Evolutionary conservation across 2,888 invertebrate species (phyloP).

Genomic region (Drosophila koepferae): DNA sequence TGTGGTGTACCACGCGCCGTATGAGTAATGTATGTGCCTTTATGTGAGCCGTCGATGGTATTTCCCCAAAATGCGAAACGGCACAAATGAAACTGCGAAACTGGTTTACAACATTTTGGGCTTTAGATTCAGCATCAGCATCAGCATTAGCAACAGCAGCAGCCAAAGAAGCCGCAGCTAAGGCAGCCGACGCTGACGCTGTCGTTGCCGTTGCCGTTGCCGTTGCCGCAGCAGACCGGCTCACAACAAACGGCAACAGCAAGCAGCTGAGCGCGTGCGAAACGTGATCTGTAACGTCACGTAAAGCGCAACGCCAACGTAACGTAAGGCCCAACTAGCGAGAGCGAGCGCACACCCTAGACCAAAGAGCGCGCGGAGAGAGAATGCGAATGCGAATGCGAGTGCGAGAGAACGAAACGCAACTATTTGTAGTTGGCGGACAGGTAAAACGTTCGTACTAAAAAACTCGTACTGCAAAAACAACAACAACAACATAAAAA

Average conservation of each 20-base stretch:
- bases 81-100: constrained; percentile 32
- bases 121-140: constrained; percentile 21
- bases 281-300: constrained; percentile 20
- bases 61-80: constrained; percentile 60
- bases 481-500: background rate
- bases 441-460: constrained; percentile 43
- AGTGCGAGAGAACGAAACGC: constrained; percentile 15
- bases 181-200: constrained; percentile 5
- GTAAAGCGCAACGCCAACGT: constrained; percentile 19
- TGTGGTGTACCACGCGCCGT: constrained; percentile 26
- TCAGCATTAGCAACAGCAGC: constrained; percentile 7
- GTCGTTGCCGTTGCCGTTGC: constrained; percentile 1
- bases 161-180: constrained; percentile 9
- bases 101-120: constrained; percentile 50
- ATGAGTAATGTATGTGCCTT: constrained; percentile 62
- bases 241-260: constrained; percentile 45
- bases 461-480: constrained; percentile 50
- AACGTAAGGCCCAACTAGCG: constrained; percentile 5
- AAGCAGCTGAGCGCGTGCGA: constrained; percentile 57
- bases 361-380: constrained; percentile 1
- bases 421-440: constrained; percentile 29
- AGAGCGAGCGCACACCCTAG: constrained; percentile 8
- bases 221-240: constrained; percentile 48
- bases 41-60: constrained; percentile 47
- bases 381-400: too few species aligned